Conservation (phyloP, 2,888 invertebrate genomes). For the Drosophila nr. perissopoda region DNA sequence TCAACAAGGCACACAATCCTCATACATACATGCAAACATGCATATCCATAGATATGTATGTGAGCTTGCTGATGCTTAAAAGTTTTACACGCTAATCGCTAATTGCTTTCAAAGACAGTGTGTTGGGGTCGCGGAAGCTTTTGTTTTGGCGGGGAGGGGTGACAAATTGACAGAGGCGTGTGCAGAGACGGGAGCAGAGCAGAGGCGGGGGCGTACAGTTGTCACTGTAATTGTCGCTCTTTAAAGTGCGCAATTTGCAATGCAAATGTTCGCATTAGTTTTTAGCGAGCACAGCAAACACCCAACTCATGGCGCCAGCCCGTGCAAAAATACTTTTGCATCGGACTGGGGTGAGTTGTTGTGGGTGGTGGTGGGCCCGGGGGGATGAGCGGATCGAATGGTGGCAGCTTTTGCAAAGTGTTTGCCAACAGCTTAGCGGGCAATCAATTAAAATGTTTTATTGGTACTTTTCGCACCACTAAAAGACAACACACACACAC, state of each 20-base stretch:
- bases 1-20: constrained; percentile 33
- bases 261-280: constrained; percentile 80
- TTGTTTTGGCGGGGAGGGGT: not conserved
- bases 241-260: constrained; percentile 78
- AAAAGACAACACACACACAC: constrained; percentile 40
- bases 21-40: not conserved
- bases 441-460: constrained; percentile 80
- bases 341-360: not conserved
- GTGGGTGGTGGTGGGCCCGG: not conserved
- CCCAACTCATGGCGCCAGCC: constrained; percentile 61
- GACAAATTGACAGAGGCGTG: not conserved
- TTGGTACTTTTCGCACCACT: constrained; percentile 66
- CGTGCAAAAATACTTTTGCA: constrained; percentile 42
- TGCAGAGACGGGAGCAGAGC: not conserved
- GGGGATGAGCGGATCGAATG: constrained; percentile 6
- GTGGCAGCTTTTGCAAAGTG: constrained; percentile 42
- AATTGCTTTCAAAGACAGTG: constrained; percentile 75
- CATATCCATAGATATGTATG: constrained; percentile 2
- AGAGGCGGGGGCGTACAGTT: constrained; percentile 12
- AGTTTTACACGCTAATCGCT: constrained; percentile 74
- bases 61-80: constrained; percentile 49
- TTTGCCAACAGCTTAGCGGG: constrained; percentile 76
- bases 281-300: constrained; percentile 51
- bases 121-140: constrained; percentile 16
- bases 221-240: constrained; percentile 75